Base-by-base conservation (phyloP, 1,140 invertebrate genomes). In the Armadillidium nasatum region DNA sequence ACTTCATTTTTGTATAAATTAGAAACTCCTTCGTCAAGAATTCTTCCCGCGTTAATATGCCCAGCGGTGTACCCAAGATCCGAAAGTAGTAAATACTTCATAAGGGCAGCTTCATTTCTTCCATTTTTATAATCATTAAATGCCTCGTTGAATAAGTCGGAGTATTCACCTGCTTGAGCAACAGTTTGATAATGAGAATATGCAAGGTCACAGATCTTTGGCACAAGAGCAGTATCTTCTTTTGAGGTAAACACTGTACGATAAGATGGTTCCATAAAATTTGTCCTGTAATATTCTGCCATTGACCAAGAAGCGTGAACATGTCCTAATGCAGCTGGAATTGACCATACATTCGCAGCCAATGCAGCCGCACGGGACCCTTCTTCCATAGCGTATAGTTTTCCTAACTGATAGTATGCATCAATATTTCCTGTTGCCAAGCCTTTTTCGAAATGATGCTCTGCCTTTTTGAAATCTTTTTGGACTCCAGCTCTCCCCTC, bases 1-100 rank as follows among this genome's bases (percentile, higher is more conserved):
- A 50, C 44, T 33, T 70, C 67, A 15, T 7, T 10, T 21, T 46
- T 21, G 33, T 71, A 71, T 0, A 71, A 11, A 22, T 45, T 23
- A 19, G 67, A 43, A 11, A 46, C 60, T 21, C 68, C 43, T 19
- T 23, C 45, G 22, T 76, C 67, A 66, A 76, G 44, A 15, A 76
- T 68, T 22, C 74, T 44, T 10, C 43, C 74, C 10, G 71, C 69
- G 50, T 76, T 76, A 0, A 76, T 33, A 45, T 76, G 74, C 15
- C 50, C 74, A 22, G 22, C 69, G 19, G 19, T 43, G 68, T 76
- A 76, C 0, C 74, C 74, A 19, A 76, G 22, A 44, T 76, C 74
- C 9, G 74, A 76, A 19, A 76, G 74, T 7, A 76, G 54, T 46
- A 76, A 54, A 67, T 76, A 76, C 68, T 76, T 76, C n/a, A 71